phyloP scores from a whole-genome alignment of 2,797 vertebrate genomes.

The Anomalospiza imberbis region DNA sequence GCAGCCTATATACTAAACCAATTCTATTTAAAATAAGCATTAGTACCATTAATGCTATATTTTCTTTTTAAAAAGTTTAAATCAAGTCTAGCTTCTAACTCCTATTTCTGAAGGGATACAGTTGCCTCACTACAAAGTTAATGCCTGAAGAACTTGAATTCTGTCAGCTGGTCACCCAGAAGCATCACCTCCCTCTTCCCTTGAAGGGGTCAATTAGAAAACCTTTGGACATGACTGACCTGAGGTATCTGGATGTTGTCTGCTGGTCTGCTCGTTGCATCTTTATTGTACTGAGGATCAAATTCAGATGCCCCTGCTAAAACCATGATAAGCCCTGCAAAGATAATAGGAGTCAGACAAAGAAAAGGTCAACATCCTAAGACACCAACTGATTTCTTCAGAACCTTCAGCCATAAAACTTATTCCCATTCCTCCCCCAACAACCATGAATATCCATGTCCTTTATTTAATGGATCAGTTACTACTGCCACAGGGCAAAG shows the following conservation, averaged over 20 bases:
- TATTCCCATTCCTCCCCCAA: not conserved
- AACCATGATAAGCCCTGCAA: conserved; percentile 92
- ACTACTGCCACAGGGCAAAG: not conserved
- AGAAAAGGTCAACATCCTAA: not conserved
- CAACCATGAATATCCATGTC: not conserved
- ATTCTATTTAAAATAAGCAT: not conserved
- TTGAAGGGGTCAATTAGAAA: not conserved
- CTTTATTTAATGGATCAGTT: not conserved
- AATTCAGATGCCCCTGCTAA: conserved; percentile 96
- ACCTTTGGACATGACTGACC: conserved; percentile 71
- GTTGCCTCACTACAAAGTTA: not conserved
- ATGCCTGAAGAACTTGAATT: not conserved
- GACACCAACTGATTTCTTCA: not conserved
- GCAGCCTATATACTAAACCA: not conserved
- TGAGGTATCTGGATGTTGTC: conserved; percentile 97
- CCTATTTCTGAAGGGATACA: not conserved
- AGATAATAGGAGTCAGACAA: conserved; percentile 3
- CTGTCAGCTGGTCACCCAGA: not conserved
- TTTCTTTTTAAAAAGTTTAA: not conserved
- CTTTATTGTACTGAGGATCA: conserved; percentile 97
- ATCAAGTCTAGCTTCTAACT: not conserved
- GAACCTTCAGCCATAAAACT: not conserved
- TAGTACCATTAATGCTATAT: not conserved
- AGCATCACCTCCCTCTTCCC: not conserved
- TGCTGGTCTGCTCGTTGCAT: conserved; percentile 93